Percentiles rank a stretch among this genome's conserved stretches.
phyloP scores from a whole-genome alignment of 2,113 vertebrate species.

The Artemisiospiza belli region DNA sequence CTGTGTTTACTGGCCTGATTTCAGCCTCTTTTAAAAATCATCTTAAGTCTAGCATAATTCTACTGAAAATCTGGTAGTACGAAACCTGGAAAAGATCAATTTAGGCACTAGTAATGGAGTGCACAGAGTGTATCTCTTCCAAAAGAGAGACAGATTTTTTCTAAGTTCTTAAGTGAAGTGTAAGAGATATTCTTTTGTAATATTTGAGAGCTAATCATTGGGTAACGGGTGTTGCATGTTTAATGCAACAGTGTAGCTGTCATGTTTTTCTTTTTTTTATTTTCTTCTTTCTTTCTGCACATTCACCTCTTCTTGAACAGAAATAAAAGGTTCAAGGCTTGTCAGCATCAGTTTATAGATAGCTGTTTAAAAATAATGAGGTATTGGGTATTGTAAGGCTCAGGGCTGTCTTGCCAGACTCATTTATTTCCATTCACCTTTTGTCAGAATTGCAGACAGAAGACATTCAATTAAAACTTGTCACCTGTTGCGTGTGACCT shows the following conservation, averaged over 20 bases:
- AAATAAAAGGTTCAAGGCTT: conserved; percentile 83
- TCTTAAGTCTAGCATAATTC: not conserved
- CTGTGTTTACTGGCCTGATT: not conserved
- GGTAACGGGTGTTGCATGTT: conserved; percentile 62
- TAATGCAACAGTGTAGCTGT: conserved; percentile 63
- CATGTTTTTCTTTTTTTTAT: not conserved
- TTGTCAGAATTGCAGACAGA: conserved; percentile 82
- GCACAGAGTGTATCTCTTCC: not conserved
- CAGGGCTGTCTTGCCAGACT: conserved; percentile 81
- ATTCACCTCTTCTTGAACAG: conserved; percentile 73
- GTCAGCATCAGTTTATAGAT: conserved; percentile 85
- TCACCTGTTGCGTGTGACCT: conserved; percentile 80
- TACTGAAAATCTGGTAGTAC: not conserved
- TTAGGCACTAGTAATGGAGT: not conserved
- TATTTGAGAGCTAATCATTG: conserved; percentile 42
- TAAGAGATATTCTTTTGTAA: conserved; percentile 52
- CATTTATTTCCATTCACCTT: conserved; percentile 84
- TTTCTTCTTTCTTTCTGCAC: conserved; percentile 10
- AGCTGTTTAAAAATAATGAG: conserved; percentile 87
- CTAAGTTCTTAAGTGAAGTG: conserved; percentile 7
- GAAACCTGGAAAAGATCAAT: not conserved
- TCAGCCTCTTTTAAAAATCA: not conserved
- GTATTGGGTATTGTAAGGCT: conserved; percentile 83
- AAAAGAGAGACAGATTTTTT: not conserved
- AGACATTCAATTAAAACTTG: conserved; percentile 84